A percentile compares a stretch with the other conserved stretches of the same genome.
Conservation (phyloP, 2,888 invertebrate species). For the Leucophenga montana region DNA sequence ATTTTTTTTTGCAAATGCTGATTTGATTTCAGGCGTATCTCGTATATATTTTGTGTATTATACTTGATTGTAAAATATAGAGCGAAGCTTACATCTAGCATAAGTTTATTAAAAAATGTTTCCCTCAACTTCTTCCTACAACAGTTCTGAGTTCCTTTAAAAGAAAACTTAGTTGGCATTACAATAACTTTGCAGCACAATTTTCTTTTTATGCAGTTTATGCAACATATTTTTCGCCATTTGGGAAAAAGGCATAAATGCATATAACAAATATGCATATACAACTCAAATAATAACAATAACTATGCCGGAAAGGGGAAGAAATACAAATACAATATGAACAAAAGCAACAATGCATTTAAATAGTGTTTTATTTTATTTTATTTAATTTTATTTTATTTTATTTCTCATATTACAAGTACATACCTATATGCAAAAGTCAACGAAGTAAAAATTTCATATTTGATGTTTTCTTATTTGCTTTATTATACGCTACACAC, state of each 20-base stretch:
- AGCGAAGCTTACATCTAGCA: too few relatives aligned
- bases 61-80: too few relatives aligned
- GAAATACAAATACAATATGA: not conserved
- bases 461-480: not conserved
- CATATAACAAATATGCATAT: slow-evolving; percentile 1
- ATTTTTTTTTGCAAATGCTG: too few relatives aligned
- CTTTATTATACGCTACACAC: too few relatives aligned
- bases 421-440: too few relatives aligned
- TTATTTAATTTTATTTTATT: not conserved
- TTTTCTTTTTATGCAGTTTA: slow-evolving; percentile 26
- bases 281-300: not conserved
- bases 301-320: not conserved
- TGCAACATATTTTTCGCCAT: slow-evolving; percentile 14
- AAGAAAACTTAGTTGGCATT: not conserved
- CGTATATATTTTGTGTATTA: too few relatives aligned
- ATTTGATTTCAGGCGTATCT: too few relatives aligned
- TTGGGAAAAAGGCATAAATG: slow-evolving; percentile 9
- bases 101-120: too few relatives aligned
- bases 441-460: too few relatives aligned
- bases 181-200: slow-evolving; percentile 20
- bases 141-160: not conserved
- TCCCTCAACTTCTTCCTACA: not conserved
- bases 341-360: slow-evolving; percentile 17
- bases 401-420: too few relatives aligned
- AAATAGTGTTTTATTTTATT: slow-evolving; percentile 18